These are phyloP conservation scores for Crotalus horridus DNA, from an alignment of 2,113 vertebrate species.

Conservation along the genomic window DNA sequence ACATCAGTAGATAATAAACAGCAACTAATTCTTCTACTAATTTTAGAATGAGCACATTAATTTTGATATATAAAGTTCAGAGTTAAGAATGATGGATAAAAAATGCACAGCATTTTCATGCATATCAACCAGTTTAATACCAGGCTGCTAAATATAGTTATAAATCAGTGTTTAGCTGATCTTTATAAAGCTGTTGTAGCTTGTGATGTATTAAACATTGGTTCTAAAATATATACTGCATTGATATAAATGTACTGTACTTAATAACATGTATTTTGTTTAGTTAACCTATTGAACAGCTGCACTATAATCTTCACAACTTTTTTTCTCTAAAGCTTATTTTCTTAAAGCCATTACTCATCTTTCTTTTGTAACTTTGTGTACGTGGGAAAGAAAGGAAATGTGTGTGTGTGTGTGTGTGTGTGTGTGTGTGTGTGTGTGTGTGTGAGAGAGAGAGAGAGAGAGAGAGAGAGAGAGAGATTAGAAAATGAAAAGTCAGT, in stretches of 20 bases:
- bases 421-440: not conserved
- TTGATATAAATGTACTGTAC: not conserved
- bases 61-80: not conserved
- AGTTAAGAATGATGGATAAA: constrained; percentile 9
- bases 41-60: not conserved
- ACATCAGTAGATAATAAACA: not conserved
- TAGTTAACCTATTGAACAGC: not conserved
- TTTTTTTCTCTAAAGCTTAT: not conserved
- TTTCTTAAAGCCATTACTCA: not conserved
- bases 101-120: constrained; percentile 24
- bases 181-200: not conserved
- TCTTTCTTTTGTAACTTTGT: not conserved
- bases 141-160: not conserved
- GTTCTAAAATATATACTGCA: not conserved
- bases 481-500: not conserved
- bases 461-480: not conserved
- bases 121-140: constrained; percentile 9
- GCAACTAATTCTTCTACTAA: not conserved
- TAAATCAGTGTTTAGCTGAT: not conserved
- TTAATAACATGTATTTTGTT: not conserved
- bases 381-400: not conserved
- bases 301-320: not conserved
- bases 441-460: not conserved
- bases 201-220: not conserved
- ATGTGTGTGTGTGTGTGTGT: not conserved